A percentile compares a stretch with the other conserved stretches of the same genome.
Evolutionary conservation across 2,797 vertebrate species (phyloP).

Genomic region (Amblyraja radiata): DNA sequence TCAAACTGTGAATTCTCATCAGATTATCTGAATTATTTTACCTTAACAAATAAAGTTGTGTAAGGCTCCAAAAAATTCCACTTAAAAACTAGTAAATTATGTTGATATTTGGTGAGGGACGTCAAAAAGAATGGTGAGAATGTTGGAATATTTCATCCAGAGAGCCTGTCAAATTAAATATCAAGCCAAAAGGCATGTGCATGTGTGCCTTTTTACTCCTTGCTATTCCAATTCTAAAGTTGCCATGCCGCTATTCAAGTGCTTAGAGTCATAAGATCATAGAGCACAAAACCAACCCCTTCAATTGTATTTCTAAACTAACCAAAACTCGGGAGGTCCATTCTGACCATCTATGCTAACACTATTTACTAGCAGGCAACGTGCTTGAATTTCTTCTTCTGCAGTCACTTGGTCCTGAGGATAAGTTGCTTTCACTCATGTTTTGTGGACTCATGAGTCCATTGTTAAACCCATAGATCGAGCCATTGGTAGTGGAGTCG

Average conservation of each 20-base stretch:
- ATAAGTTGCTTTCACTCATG: too few relatives aligned
- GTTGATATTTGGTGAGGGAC: neutral
- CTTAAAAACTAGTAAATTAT: neutral
- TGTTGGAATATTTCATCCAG: neutral
- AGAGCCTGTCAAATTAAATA: neutral
- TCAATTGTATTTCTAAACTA: too few relatives aligned
- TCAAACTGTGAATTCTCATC: neutral
- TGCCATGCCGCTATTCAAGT: neutral
- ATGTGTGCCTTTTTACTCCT: neutral
- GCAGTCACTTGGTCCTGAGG: too few relatives aligned
- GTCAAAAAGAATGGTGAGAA: neutral
- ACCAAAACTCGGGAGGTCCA: too few relatives aligned
- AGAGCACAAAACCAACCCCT: too few relatives aligned
- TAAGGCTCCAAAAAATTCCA: neutral
- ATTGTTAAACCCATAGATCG: too few relatives aligned
- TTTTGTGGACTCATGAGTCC: too few relatives aligned
- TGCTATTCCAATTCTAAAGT: neutral
- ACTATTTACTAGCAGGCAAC: too few relatives aligned
- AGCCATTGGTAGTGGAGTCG: too few relatives aligned
- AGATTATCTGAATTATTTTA: neutral
- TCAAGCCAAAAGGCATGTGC: neutral
- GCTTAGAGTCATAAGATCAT: too few relatives aligned
- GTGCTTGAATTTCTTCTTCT: too few relatives aligned
- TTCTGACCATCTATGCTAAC: too few relatives aligned
- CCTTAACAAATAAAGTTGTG: neutral